phyloP scores from a whole-genome alignment of 2,888 invertebrate species.

The Meiosimyza decipiens region DNA sequence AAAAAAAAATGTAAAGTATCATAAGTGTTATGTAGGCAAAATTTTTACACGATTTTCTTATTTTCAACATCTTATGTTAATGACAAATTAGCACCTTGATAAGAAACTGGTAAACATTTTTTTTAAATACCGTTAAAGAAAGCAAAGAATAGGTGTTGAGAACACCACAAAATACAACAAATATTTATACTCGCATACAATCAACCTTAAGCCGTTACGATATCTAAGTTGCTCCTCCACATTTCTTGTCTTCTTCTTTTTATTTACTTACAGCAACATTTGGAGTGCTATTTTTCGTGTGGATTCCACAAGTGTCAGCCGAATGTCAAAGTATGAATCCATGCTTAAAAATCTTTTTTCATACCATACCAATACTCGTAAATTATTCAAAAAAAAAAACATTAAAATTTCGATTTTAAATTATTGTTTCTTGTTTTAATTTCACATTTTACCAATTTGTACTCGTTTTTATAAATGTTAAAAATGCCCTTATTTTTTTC shows the following conservation, averaged over 20 bases:
- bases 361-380: background rate
- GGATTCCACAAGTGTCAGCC: slow-evolving; percentile 69
- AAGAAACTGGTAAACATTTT: too few relatives aligned
- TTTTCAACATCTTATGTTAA: too few relatives aligned
- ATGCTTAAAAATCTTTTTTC: slow-evolving; percentile 41
- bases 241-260: slow-evolving; percentile 49
- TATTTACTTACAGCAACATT: slow-evolving; percentile 66
- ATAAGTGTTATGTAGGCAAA: too few relatives aligned
- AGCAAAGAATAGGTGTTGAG: too few relatives aligned
- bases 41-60: too few relatives aligned
- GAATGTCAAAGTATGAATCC: slow-evolving; percentile 74
- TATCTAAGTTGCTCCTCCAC: slow-evolving; percentile 14
- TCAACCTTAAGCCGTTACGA: too few relatives aligned
- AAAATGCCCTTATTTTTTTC: slow-evolving; percentile 26
- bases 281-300: slow-evolving; percentile 67
- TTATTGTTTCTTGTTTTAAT: slow-evolving; percentile 10
- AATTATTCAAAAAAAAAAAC: background rate
- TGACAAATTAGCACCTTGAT: too few relatives aligned
- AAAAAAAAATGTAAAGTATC: too few relatives aligned
- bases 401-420: background rate
- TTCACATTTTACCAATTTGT: slow-evolving; percentile 14
- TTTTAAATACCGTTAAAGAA: too few relatives aligned
- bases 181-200: too few relatives aligned
- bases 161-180: too few relatives aligned
- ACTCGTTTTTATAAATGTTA: slow-evolving; percentile 22